phyloP scores from a whole-genome alignment of 2,113 vertebrate species.

The Hemiprocne comata region DNA sequence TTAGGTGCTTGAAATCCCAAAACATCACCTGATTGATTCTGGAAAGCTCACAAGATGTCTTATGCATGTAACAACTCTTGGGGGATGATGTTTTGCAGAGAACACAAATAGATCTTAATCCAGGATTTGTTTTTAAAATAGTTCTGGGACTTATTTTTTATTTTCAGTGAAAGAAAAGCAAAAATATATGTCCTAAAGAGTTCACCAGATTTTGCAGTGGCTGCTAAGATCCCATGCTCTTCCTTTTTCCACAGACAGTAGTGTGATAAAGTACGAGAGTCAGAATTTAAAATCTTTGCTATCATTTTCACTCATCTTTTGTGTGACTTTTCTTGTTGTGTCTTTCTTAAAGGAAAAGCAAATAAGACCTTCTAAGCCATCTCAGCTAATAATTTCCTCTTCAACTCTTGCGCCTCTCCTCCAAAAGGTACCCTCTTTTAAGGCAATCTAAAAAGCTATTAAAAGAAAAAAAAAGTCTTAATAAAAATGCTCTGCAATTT shows the following conservation, averaged over 20 bases:
- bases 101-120: background rate
- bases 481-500: background rate
- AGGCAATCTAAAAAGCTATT: background rate
- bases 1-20: background rate
- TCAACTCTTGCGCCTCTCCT: background rate
- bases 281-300: background rate
- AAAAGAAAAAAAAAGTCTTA: background rate
- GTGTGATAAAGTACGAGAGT: background rate
- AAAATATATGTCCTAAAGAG: background rate
- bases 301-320: background rate
- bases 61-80: background rate
- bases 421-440: background rate
- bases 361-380: background rate
- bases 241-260: background rate
- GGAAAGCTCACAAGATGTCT: background rate
- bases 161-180: background rate
- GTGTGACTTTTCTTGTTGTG: background rate
- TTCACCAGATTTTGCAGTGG: background rate
- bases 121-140: background rate
- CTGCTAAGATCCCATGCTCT: background rate
- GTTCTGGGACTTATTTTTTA: background rate
- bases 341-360: background rate
- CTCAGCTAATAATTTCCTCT: background rate
- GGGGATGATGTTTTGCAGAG: background rate
- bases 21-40: background rate